Evolutionary conservation across 1,140 invertebrate genomes (phyloP).

Genomic region (Melitaea cinxia): DNA sequence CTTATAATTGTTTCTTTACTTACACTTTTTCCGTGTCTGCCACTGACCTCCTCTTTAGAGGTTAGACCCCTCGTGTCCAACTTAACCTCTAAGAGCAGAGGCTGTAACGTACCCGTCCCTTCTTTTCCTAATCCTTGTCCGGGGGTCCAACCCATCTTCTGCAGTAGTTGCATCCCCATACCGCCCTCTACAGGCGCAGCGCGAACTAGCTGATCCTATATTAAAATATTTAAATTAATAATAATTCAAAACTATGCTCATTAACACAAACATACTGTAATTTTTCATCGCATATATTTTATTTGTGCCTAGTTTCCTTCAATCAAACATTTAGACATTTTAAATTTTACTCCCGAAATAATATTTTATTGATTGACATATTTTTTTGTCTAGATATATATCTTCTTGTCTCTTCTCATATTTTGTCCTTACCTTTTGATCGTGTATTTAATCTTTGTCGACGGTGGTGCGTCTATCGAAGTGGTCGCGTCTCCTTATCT

Average conservation of each 20-base stretch:
- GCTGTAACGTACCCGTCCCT: slow-evolving; percentile 94
- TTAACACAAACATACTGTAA: slow-evolving; percentile 7
- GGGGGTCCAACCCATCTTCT: slow-evolving; percentile 99
- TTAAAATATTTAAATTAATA: slow-evolving; percentile 29
- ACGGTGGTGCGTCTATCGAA: slow-evolving; percentile 58
- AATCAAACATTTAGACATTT: slow-evolving; percentile 4
- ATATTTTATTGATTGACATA: background rate
- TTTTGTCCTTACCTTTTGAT: slow-evolving; percentile 64
- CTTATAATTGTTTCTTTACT: slow-evolving; percentile 35
- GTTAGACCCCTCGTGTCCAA: slow-evolving; percentile 94
- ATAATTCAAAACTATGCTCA: slow-evolving; percentile 26
- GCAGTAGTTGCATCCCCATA: slow-evolving; percentile 96
- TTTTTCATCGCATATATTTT: background rate
- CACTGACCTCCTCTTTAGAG: slow-evolving; percentile 85
- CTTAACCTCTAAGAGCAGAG: slow-evolving; percentile 95
- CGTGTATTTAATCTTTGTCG: slow-evolving; percentile 51
- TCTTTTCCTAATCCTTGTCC: slow-evolving; percentile 97
- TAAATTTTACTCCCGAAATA: background rate
- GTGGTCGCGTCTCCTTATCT: slow-evolving; percentile 67
- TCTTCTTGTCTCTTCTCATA: slow-evolving; percentile 23
- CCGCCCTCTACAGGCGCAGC: slow-evolving; percentile 94
- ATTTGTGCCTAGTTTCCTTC: slow-evolving; percentile 3
- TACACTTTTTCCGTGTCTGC: slow-evolving; percentile 56
- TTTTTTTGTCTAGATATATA: background rate
- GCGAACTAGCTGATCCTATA: slow-evolving; percentile 92